Evolutionary conservation across 2,888 invertebrate genomes (phyloP), one percentile per base, ranked within the genome.

Genomic region (Chrysolina haemoptera): DNA sequence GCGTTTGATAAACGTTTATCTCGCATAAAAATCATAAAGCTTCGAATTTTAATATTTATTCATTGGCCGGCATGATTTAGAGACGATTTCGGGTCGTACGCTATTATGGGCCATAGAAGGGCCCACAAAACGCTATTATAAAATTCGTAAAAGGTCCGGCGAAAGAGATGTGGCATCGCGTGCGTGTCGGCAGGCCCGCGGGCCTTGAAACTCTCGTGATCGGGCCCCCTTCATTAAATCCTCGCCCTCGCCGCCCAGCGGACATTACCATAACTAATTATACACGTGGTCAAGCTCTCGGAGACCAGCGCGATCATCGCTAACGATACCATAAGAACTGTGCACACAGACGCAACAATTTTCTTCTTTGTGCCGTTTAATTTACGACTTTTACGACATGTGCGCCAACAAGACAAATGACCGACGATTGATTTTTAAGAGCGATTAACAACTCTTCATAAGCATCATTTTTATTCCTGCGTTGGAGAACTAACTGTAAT

Each of bases 191-290:
- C 75, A 76, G 68, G 84, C 84, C 83, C 62, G 68, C n/a, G 68
- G 83, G 83, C 80, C 73, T 69, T 78, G 73, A 81, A 77, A 81
- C 71, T 82, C 82, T 82, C 77, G 78, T 79, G 79, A 81, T 79
- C 80, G 80, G 81, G 81, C 81, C 84, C 84, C 85, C 85, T 83
- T 86, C 85, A 85, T 85, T 86, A 86, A 82, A 81, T 81, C 83
- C 81, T 85, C 87, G 85, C 86, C 87, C 87, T 86, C 87, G 85
- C 86, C 86, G 86, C 86, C 86, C 85, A 85, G 82, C 84, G 82
- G 84, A 82, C 86, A 87, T 87, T 87, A 87, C 85, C 87, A 87
- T 87, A 87, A 85, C 86, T 87, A 87, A 87, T 87, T 87, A 87
- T 87, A 87, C 86, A 87, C 86, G 86, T 86, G 86, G 85, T 83